Base-by-base conservation (phyloP, 2,888 invertebrate species). In the Busseola fusca region DNA sequence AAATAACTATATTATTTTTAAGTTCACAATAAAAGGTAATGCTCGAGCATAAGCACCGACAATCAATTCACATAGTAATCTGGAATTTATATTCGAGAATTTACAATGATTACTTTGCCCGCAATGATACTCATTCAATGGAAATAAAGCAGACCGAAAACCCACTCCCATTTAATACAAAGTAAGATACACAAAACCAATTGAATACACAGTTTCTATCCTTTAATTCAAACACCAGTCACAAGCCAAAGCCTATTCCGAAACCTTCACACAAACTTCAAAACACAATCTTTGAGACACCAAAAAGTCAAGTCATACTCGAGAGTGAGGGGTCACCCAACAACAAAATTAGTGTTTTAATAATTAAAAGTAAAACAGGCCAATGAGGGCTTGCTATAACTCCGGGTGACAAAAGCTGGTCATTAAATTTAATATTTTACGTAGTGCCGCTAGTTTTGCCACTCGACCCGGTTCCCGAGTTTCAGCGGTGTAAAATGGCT, bases 341-440 rank as follows among this genome's bases (percentile, higher is more conserved):
- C 72, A 80, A 77, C 83, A 82, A 88, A 89, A 90, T 91, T 89
- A 87, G 87, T 84, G 85, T 87, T 85, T 90, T 87, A 88, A 91
- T 91, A 86, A 90, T 91, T 88, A 87, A 90, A 81, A 86, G 78
- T 74, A 78, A 81, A 87, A 87, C 87, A 83, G 85, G 86, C 82
- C 76, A 78, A 76, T 72, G 81, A 83, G 80, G 65, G 86, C 74
- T 79, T 57, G 82, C 72, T 76, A 83, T 87, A 84, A 86, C 86
- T 86, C 82, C 34, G 73, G 69, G 87, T 88, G 92, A 92, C 92
- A 91, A 91, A 92, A 89, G 88, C 89, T 80, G 80, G 88, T 87
- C 92, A 89, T 93, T 92, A 91, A 89, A 90, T 91, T 93, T 91
- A 93, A 93, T 92, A 93, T 92, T 93, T 92, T 82, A 91, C 87